Base-by-base conservation (phyloP, 2,888 invertebrate species). In the Phalera bucephala region DNA sequence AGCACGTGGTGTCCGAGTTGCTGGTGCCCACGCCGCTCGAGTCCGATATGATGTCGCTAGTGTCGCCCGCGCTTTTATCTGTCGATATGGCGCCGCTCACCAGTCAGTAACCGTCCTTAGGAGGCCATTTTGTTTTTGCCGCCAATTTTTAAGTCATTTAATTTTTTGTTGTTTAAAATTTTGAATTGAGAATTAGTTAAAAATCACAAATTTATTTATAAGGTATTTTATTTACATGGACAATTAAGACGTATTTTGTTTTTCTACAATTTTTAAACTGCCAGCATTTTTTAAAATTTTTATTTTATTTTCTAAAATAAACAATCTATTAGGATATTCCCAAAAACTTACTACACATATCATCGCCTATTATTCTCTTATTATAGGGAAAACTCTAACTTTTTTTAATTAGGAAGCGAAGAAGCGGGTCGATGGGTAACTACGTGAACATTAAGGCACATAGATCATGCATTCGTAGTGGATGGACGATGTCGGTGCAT, bases 41-140 rank as follows among this genome's bases (percentile, higher is more conserved):
- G 88, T 97, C 96, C 83, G 96, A 96, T 72, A 96, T 95, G 76
- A 96, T 95, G 91, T 97, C 96, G 86, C 96, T 96, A 55, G 95
- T 94, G 80, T 96, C 96, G 49, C 95, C 95, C 69, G 96, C 92
- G 80, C 96, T 96, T 91, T 97, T 97, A 92, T 97, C 97, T 97
- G 92, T 72, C 90, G 91, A 74, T 63, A 66, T 52, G 52, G 42
- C 48, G 51, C 39, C 59, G 54, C 65, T 62, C 50, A 54, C 59
- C 55, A 51, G 65, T 70, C 64, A 75, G 61, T 61, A 35, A 21
- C 33, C 37, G 31, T 22, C 19, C 11, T 35, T 33, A 35, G 30
- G n/a, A n/a, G 10, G 29, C 25, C 14, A 28, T 20, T 23, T 7
- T 11, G 9, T 14, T 17, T 21, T 19, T 25, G 4, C 25, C 10